A percentile compares a stretch with the other conserved stretches of the same genome.
These are phyloP conservation scores for Microtus richardsoni DNA, from an alignment of 2,113 vertebrate genomes.

Conservation along the genomic window DNA sequence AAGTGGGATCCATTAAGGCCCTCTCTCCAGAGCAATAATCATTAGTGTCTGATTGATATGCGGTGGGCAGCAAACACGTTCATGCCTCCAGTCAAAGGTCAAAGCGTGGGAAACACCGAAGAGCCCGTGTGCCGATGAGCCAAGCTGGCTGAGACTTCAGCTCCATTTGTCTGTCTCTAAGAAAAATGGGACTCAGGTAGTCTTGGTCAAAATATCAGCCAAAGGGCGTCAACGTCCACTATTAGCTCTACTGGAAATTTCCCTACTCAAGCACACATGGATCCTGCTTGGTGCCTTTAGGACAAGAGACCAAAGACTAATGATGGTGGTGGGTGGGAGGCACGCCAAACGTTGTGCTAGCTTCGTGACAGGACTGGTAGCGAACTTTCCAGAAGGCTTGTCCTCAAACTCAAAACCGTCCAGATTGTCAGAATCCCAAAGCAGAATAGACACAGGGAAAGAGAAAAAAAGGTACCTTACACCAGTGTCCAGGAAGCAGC, in stretches of 20 bases:
- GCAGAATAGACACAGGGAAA: background rate
- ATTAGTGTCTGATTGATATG: slow-evolving; percentile 67
- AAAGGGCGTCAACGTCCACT: slow-evolving; percentile 64
- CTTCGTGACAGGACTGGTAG: background rate
- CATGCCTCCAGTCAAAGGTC: slow-evolving; percentile 25
- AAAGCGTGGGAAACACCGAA: background rate
- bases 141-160: slow-evolving; percentile 29
- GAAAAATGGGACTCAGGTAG: slow-evolving; percentile 65
- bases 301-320: slow-evolving; percentile 24
- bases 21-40: slow-evolving; percentile 75
- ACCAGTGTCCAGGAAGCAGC: background rate
- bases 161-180: slow-evolving; percentile 61
- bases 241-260: slow-evolving; percentile 23
- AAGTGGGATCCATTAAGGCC: slow-evolving; percentile 74
- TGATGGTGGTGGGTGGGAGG: background rate
- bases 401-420: background rate
- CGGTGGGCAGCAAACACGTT: slow-evolving; percentile 66
- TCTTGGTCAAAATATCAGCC: slow-evolving; percentile 50
- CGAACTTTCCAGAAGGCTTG: background rate
- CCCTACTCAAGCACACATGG: slow-evolving; percentile 1
- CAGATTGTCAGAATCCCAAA: background rate
- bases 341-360: background rate
- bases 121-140: slow-evolving; percentile 47
- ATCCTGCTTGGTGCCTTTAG: slow-evolving; percentile 27
- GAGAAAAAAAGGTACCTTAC: background rate